phyloP scores from a whole-genome alignment of 2,888 invertebrate species.

The Pheosia tremula region DNA sequence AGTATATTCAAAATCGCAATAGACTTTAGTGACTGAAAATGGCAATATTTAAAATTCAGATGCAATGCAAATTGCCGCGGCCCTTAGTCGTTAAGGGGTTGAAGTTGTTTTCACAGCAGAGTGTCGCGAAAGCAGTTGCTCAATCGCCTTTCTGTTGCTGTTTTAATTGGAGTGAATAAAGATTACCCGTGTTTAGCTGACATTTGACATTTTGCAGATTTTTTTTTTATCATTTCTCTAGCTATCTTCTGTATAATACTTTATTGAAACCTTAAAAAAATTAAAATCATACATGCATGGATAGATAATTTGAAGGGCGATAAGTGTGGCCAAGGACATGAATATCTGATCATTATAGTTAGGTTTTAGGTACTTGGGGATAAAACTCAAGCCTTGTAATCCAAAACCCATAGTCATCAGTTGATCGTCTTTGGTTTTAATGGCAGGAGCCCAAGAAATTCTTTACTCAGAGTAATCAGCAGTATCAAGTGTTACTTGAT shows the following conservation, averaged over 20 bases:
- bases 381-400: no score
- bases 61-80: slow-evolving; percentile 72
- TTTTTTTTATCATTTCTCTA: slow-evolving; percentile 21
- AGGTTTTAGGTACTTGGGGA: no score
- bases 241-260: slow-evolving; percentile 5
- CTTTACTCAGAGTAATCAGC: not conserved
- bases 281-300: no score
- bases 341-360: no score
- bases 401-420: no score
- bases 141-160: slow-evolving; percentile 57
- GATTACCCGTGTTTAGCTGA: slow-evolving; percentile 48
- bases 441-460: no score
- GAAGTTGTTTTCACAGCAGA: slow-evolving; percentile 77
- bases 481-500: not conserved
- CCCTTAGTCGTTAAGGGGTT: slow-evolving; percentile 65
- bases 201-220: slow-evolving; percentile 29
- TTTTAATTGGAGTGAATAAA: slow-evolving; percentile 70
- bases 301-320: not conserved
- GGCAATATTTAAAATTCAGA: slow-evolving; percentile 62
- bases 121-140: slow-evolving; percentile 61
- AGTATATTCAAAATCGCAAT: no score
- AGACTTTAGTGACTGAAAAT: no score
- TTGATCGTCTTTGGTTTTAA: no score
- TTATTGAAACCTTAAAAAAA: slow-evolving; percentile 21
- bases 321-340: no score